Base-by-base conservation (phyloP, 1,140 invertebrate genomes). In the Sinonovacula constricta region DNA sequence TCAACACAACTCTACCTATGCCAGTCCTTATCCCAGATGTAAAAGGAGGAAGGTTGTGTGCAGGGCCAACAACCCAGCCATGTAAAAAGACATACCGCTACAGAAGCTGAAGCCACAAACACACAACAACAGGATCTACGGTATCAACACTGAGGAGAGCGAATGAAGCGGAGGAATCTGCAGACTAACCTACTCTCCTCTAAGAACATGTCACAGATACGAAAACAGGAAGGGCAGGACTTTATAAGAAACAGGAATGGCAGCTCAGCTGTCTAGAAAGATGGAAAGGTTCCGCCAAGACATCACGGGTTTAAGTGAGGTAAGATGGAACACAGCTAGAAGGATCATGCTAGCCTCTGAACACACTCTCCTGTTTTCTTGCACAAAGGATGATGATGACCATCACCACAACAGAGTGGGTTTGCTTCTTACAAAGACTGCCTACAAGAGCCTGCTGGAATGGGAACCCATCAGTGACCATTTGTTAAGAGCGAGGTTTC, bases 31-130 rank as follows among this genome's bases (percentile, higher is more conserved):
- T 49, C 72, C 72, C 45, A 63, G 63, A 53, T 59, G 72, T 36
- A 36, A 76, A 67, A 67, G 53, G 51, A 76, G 72, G 72, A 66
- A 34, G 51, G 63, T 76, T 76, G 72, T 56, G 62, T 53, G 51
- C 26, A 22, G 33, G 53, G 72, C 72, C 34, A 76, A 63, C 62
- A 39, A 12, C 72, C 62, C 33, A 3, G 24, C 62, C 49, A 57
- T 54, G 49, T 39, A 74, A 74, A 74, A 63, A 30, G 22, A 33
- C 31, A 24, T 0, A 7, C 4, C 15, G 26, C 51, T 68, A 68
- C 66, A 56, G 30, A 68, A 68, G 56, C 66, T n/a, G 10, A 49
- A 4, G n/a, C 59, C 31, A 62, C 26, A 28, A 26, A 5, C 30
- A 28, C 0, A 28, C 26, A 62, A 51, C 14, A 51, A 51, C 45